Percentiles rank a stretch among this genome's conserved stretches.
Conservation (phyloP, 2,113 vertebrate species). For the Halcyon senegalensis region DNA sequence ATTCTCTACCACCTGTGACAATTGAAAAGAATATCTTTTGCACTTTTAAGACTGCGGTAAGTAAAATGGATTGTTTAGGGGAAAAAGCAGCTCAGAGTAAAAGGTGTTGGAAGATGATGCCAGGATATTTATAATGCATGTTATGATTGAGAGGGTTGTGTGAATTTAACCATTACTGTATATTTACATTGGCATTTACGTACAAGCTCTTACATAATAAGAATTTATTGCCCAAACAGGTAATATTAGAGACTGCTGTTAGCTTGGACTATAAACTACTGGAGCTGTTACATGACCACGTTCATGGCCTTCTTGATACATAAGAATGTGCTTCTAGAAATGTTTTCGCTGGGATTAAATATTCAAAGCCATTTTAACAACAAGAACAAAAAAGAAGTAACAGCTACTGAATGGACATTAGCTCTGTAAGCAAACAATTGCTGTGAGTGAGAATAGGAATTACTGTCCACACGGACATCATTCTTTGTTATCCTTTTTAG, state of each 20-base stretch:
- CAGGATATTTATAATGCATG: neutral
- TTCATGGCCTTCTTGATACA: neutral
- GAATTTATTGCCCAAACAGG: neutral
- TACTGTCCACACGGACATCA: neutral
- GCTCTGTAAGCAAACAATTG: neutral
- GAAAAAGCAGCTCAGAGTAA: neutral
- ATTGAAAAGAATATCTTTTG: neutral
- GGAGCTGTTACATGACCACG: neutral
- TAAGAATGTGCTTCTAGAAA: neutral
- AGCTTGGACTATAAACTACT: neutral
- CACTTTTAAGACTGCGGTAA: neutral
- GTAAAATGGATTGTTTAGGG: neutral
- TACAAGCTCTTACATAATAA: neutral
- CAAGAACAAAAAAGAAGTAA: no score
- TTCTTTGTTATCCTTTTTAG: neutral
- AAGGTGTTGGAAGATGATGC: neutral
- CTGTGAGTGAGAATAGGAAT: neutral
- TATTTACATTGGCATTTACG: neutral
- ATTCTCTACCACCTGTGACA: neutral
- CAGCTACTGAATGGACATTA: neutral
- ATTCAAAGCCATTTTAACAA: neutral
- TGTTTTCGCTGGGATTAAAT: neutral
- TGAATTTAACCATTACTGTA: neutral
- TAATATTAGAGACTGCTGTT: neutral
- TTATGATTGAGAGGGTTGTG: neutral